These are phyloP conservation scores for Coleophora deauratella DNA, from an alignment of 2,888 invertebrate species.

Conservation along the genomic window DNA sequence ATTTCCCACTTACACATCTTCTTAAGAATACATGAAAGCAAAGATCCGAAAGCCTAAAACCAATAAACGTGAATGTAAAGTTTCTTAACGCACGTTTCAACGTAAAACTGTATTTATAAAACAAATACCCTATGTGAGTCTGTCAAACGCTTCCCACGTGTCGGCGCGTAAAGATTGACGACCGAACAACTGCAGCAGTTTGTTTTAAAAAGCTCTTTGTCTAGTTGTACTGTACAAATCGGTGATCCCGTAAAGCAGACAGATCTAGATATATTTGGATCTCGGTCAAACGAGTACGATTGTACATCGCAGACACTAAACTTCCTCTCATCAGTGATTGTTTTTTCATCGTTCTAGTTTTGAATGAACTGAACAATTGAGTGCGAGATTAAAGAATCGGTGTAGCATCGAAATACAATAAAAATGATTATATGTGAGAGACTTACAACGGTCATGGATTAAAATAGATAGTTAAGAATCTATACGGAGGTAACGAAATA, in stretches of 20 bases:
- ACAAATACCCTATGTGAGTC: constrained; percentile 32
- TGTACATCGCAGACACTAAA: background rate
- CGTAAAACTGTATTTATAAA: constrained; percentile 24
- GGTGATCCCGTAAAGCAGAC: constrained; percentile 27
- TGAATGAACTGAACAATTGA: constrained; percentile 22
- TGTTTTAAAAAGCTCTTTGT: constrained; percentile 32
- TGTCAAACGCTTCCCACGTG: constrained; percentile 39
- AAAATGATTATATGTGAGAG: too few species aligned
- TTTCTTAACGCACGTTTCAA: constrained; percentile 16
- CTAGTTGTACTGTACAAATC: constrained; percentile 21
- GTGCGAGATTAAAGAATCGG: too few species aligned
- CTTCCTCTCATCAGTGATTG: constrained; percentile 2
- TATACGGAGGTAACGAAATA: too few species aligned
- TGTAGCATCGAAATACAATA: too few species aligned
- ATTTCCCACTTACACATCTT: constrained; percentile 15
- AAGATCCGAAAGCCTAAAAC: constrained; percentile 14
- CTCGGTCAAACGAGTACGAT: constrained; percentile 34
- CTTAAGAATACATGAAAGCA: constrained; percentile 21
- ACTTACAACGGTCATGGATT: too few species aligned
- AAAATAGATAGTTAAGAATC: too few species aligned
- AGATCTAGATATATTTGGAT: constrained; percentile 30
- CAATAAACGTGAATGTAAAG: constrained; percentile 20
- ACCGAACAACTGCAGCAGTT: constrained; percentile 32
- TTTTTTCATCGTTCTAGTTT: background rate
- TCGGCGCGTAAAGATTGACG: constrained; percentile 35